A percentile compares a stretch with the other conserved stretches of the same genome.
These are phyloP conservation scores for Cervus canadensis DNA, from an alignment of 2,113 vertebrate genomes.

Conservation along the genomic window DNA sequence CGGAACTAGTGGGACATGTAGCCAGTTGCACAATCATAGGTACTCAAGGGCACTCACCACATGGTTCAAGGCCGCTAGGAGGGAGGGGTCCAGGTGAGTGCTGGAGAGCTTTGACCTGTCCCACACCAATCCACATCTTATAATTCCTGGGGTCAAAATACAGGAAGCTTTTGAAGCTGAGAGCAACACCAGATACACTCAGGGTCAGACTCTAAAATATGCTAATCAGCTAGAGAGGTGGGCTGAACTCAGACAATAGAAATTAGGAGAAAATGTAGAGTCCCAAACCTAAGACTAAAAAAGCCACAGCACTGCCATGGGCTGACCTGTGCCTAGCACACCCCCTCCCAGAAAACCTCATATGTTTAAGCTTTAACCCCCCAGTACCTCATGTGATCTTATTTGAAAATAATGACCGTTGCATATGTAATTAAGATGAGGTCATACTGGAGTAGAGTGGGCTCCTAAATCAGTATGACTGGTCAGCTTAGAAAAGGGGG, in stretches of 20 bases:
- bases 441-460: neutral
- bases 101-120: neutral
- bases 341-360: neutral
- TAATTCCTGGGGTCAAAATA: neutral
- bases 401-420: conserved; percentile 6
- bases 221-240: neutral
- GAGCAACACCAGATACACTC: neutral
- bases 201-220: neutral
- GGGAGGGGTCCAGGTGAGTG: neutral
- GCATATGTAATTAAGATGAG: neutral
- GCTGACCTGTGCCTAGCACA: neutral
- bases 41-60: neutral
- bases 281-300: neutral
- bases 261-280: neutral
- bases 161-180: neutral
- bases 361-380: neutral
- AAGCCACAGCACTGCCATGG: neutral
- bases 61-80: neutral
- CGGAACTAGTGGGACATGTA: neutral
- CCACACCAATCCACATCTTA: neutral
- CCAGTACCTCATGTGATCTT: neutral
- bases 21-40: neutral
- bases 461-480: neutral
- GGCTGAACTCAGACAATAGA: neutral
- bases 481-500: neutral